Conservation (phyloP, 1,140 invertebrate species). For the Drosophila virilis region DNA sequence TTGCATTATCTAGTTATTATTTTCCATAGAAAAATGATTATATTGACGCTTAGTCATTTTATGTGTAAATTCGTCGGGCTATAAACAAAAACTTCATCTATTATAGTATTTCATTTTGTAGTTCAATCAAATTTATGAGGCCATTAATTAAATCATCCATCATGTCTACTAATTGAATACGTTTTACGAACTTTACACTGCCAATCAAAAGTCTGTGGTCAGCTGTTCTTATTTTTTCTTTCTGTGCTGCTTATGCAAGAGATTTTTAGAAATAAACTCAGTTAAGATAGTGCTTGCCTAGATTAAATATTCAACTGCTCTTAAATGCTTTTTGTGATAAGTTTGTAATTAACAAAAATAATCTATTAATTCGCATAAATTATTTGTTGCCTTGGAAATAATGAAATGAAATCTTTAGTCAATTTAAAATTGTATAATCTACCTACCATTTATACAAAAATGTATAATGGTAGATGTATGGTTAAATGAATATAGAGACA, state of each 20-base stretch:
- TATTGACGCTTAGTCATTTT: slow-evolving; percentile 35
- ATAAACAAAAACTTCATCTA: slow-evolving; percentile 20
- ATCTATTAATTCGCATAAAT: too few species aligned
- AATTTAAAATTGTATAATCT: slow-evolving; percentile 13
- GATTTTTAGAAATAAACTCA: too few species aligned
- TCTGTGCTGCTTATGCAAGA: background rate
- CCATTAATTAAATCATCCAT: slow-evolving; percentile 46
- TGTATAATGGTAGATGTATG: too few species aligned
- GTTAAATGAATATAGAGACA: background rate
- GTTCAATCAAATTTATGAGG: slow-evolving; percentile 36
- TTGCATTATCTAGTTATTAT: slow-evolving; percentile 39
- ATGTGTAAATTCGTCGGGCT: slow-evolving; percentile 27
- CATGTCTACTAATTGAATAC: slow-evolving; percentile 14
- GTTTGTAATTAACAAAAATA: too few species aligned
- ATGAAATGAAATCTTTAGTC: slow-evolving; percentile 4
- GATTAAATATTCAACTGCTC: too few species aligned
- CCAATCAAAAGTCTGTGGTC: background rate
- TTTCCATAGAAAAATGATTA: slow-evolving; percentile 44
- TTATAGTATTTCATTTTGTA: slow-evolving; percentile 16
- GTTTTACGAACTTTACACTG: background rate
- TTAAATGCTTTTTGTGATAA: background rate
- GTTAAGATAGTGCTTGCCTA: too few species aligned
- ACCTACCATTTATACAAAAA: too few species aligned
- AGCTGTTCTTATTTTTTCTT: background rate
- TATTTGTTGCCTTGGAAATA: too few species aligned